phyloP scores from a whole-genome alignment of 2,888 invertebrate genomes.

The Gryllus longicercus region DNA sequence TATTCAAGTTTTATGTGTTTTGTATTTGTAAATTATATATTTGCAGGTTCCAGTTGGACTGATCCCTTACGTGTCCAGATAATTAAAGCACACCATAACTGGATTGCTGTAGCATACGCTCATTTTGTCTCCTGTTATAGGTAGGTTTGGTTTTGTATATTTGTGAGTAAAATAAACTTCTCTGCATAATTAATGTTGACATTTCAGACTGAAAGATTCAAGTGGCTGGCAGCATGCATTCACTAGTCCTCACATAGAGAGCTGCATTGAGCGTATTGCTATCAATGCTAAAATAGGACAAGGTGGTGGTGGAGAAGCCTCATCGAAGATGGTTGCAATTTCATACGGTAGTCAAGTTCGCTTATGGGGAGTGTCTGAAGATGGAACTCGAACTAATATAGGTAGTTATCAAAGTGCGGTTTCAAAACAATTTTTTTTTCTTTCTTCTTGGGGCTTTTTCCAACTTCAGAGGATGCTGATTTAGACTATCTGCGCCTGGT shows the following conservation, averaged over 20 bases:
- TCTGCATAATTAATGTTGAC: neutral
- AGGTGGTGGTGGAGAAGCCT: conserved; percentile 52
- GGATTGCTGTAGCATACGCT: conserved; percentile 94
- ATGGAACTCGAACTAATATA: conserved; percentile 69
- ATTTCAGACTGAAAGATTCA: conserved; percentile 82
- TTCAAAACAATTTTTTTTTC: too few species aligned
- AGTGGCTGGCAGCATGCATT: conserved; percentile 95
- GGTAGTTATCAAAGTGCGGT: conserved; percentile 47
- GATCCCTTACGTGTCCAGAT: conserved; percentile 87
- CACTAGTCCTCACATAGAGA: conserved; percentile 87
- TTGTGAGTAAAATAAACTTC: conserved; percentile 24
- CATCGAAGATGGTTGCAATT: conserved; percentile 78
- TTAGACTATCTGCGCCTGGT: too few species aligned
- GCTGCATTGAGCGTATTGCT: conserved; percentile 86
- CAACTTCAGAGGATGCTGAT: too few species aligned
- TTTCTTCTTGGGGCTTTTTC: too few species aligned
- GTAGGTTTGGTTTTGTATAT: conserved; percentile 48
- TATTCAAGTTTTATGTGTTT: neutral
- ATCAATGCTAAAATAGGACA: conserved; percentile 56
- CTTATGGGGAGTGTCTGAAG: conserved; percentile 76
- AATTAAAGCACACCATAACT: conserved; percentile 95
- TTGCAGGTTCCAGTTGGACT: conserved; percentile 68
- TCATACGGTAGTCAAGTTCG: conserved; percentile 72
- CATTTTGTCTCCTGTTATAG: conserved; percentile 94
- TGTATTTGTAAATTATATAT: conserved; percentile 30